phyloP scores from a whole-genome alignment of 2,113 vertebrate genomes.

The Lycaon pictus region DNA sequence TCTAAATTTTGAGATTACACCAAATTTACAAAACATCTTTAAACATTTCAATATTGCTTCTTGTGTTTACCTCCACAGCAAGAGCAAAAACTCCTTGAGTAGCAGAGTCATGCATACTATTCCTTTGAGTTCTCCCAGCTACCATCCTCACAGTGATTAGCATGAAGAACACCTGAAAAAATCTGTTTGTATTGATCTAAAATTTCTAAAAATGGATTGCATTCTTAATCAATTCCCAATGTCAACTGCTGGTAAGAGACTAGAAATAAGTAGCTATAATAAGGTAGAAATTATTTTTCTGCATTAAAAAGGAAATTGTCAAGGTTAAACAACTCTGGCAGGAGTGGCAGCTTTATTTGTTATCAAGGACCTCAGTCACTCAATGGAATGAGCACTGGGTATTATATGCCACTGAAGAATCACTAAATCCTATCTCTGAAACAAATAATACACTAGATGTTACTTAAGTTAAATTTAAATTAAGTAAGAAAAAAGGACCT shows the following conservation, averaged over 20 bases:
- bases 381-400: not conserved
- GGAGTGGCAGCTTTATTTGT: not conserved
- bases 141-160: not conserved
- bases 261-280: not conserved
- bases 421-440: not conserved
- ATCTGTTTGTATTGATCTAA: not conserved
- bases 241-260: not conserved
- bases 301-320: not conserved
- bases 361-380: not conserved
- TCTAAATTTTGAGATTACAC: not conserved
- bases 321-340: not conserved
- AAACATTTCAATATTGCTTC: not conserved
- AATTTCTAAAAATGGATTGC: not conserved
- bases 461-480: not conserved
- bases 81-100: not conserved
- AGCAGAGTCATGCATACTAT: not conserved
- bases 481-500: not conserved
- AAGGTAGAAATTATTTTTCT: not conserved
- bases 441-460: not conserved
- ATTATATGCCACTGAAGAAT: not conserved
- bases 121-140: not conserved
- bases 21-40: not conserved
- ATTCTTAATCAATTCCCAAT: not conserved
- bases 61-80: not conserved
- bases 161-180: not conserved